Evolutionary conservation across 35 echinoderm and acorn worm species (phyloP).

Genomic region (Apostichopus japonicus): DNA sequence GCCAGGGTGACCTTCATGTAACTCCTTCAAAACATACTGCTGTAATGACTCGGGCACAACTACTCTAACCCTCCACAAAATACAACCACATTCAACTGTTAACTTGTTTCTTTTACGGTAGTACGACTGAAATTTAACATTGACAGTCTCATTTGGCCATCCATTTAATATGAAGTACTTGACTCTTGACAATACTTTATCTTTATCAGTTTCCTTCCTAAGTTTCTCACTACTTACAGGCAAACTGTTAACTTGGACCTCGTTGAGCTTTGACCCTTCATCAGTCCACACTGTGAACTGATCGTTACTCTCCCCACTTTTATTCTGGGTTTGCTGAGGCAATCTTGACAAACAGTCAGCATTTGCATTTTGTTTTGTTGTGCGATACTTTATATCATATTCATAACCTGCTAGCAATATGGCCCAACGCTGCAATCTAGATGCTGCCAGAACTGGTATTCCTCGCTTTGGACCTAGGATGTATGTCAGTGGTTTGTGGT

Average conservation of each 20-base stretch:
- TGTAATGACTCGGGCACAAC: constrained; percentile 12
- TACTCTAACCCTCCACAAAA: constrained; percentile 61
- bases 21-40: background rate
- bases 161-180: constrained; percentile 16
- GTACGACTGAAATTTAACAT: constrained; percentile 20
- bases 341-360: constrained; percentile 57
- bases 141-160: constrained; percentile 2
- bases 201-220: background rate
- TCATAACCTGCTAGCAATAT: too few relatives aligned
- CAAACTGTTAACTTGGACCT: background rate
- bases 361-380: too few relatives aligned
- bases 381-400: too few relatives aligned
- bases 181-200: background rate
- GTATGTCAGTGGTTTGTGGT: too few relatives aligned
- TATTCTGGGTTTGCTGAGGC: background rate
- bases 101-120: constrained; percentile 33
- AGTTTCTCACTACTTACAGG: background rate
- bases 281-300: background rate
- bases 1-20: constrained; percentile 52
- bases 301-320: background rate
- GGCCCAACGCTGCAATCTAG: too few relatives aligned
- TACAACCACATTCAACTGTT: constrained; percentile 57
- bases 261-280: background rate
- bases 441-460: too few relatives aligned
- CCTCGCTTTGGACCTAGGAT: too few relatives aligned